Evolutionary conservation across 1,140 invertebrate genomes (phyloP).

Genomic region (Aphidius ervi): DNA sequence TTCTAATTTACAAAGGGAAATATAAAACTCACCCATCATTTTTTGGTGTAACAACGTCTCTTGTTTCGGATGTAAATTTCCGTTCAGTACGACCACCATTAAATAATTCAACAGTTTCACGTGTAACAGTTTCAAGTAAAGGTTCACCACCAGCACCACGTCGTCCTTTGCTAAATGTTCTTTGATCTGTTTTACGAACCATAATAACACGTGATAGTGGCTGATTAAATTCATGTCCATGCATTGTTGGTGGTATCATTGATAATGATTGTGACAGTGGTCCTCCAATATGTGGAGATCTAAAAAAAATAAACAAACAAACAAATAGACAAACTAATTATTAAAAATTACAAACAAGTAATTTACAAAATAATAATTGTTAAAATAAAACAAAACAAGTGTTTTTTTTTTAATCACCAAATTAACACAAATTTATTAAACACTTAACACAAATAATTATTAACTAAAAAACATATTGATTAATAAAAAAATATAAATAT

Average conservation of each 20-base stretch:
- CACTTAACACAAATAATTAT: no score
- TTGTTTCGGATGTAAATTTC: constrained; percentile 59
- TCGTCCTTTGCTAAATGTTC: constrained; percentile 54
- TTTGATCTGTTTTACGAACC: constrained; percentile 62
- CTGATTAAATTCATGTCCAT: constrained; percentile 58
- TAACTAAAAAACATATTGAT: no score
- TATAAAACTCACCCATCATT: constrained; percentile 42
- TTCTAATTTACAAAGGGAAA: neutral
- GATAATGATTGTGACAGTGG: constrained; percentile 49
- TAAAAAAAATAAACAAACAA: constrained; percentile 17
- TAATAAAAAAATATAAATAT: no score
- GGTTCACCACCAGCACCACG: constrained; percentile 49
- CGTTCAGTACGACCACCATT: constrained; percentile 56
- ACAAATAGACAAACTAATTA: neutral
- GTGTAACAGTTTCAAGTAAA: constrained; percentile 56
- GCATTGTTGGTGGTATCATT: constrained; percentile 54
- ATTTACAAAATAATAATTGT: no score
- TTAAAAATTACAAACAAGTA: no score
- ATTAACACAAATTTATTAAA: no score
- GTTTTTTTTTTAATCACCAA: no score
- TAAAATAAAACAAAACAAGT: no score
- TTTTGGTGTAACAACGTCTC: constrained; percentile 52
- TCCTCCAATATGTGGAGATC: constrained; percentile 50
- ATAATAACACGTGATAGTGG: constrained; percentile 59
- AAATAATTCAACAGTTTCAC: constrained; percentile 60